Base-by-base conservation (phyloP, 2,113 vertebrate species). In the Macquaria ambigua region DNA sequence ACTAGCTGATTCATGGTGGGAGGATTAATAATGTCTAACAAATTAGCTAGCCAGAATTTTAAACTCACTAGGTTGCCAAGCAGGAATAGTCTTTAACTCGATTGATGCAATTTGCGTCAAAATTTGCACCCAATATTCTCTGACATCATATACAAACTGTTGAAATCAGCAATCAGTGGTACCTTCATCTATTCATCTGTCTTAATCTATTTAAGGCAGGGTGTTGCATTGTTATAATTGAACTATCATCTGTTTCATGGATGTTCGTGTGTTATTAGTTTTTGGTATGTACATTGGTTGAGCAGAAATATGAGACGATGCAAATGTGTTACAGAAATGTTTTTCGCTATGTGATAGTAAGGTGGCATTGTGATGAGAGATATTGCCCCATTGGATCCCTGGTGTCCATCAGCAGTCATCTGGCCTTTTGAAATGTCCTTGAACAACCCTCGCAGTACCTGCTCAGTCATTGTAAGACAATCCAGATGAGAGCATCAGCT, bases 381-480 rank as follows among this genome's bases (percentile, higher is more conserved):
- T 18, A 21, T 12, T 41, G 34, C 48, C 21, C 25, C 59, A 34
- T 48, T 71, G 20, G 12, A 58, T 43, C 56, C 6, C 31, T 59
- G 39, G 14, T 63, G 68, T 59, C 68, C 41, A 3, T 82, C 48
- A 66, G 20, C 21, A 18, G 31, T 75, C 52, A 64, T 73, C n/a
- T 81, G 41, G 21, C 58, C 10, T 73, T 77, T 41, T 63, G 39
- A 74, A 43, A 64, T 68, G 39, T 64, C 82, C 76, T 81, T 83
- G 83, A 84, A 69, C 69, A 75, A 76, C 50, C 50, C 8, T 72
- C 34, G 59, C 43, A 63, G 0, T 81, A 53, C 23, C 58, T 84
- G 70, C 64, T 77, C 69, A 82, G 59, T 74, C 76, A 14, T 15
- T 81, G 20, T 21, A 68, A 78, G 28, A 55, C 31, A 68, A 23